Evolutionary conservation across 2,888 invertebrate species (phyloP), one percentile per base, ranked within the genome.

Genomic region (Pimpla rufipes): DNA sequence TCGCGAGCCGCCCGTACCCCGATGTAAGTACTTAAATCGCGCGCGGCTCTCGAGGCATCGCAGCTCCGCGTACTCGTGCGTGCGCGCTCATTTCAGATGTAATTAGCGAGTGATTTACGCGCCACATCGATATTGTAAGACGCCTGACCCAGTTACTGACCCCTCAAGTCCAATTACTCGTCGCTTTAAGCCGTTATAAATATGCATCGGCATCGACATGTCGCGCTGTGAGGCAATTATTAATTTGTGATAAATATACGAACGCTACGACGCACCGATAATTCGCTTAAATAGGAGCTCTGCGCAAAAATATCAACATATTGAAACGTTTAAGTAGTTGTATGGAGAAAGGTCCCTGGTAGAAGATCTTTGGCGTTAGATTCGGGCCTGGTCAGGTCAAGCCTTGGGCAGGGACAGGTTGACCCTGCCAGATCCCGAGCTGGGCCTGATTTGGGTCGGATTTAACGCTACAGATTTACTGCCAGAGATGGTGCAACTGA

Each of bases 31-130:
- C 29, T 29, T 57, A 76, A 67, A 67, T 45, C 42, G 37, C 52
- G 37, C 52, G 23, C 29, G 29, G 29, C 29, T 16, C 23, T 64
- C 62, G 29, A 23, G 16, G 42, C 45, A 45, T 11, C 50, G 66
- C 11, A 21, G n/a, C 62, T n/a, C 62, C 37, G 37, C 37, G 4
- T 10, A 62, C 16, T 37, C 62, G 10, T 13, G 5, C n/a, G 37
- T 21, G 18, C n/a, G n/a, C 66, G 55, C 67, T 57, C 84, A 84
- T 85, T 88, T 89, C 88, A 87, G 86, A 88, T 87, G 89, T 87
- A 90, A 91, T 91, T 91, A 90, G 87, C 88, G 78, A 88, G 85
- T 87, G 87, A 91, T 90, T 89, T 90, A 85, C 87, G 86, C 84
- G 73, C 87, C 85, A 77, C 85, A 85, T 87, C 75, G 87, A 89